Conservation (phyloP, 2,797 vertebrate species). For the Natrix natrix region DNA sequence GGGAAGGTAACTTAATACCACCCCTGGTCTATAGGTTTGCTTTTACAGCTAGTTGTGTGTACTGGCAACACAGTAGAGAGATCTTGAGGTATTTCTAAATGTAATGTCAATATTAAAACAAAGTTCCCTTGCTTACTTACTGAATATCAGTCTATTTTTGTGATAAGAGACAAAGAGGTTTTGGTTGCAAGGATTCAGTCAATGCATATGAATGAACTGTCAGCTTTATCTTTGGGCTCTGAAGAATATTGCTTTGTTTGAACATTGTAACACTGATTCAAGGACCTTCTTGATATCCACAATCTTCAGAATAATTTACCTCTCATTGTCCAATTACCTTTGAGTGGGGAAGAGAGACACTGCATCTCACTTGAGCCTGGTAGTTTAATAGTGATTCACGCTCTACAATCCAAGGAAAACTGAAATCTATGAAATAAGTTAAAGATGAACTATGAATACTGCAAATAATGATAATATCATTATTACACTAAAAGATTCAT, state of each 20-base stretch:
- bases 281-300: not conserved
- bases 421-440: not conserved
- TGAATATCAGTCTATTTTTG: not conserved
- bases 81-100: not conserved
- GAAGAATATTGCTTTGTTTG: not conserved
- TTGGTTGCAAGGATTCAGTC: not conserved
- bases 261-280: not conserved
- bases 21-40: not conserved
- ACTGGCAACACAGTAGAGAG: not conserved
- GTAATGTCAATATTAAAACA: no score
- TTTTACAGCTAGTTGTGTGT: not conserved
- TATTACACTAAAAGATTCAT: not conserved
- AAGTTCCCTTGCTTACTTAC: not conserved
- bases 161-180: not conserved
- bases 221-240: not conserved
- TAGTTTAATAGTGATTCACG: not conserved
- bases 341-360: not conserved
- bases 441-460: not conserved
- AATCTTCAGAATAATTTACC: not conserved
- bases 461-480: not conserved
- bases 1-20: no score
- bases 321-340: not conserved
- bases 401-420: not conserved
- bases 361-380: not conserved
- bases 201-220: not conserved